Evolutionary conservation across 2,888 invertebrate genomes (phyloP), one percentile per base, ranked within the genome.

Genomic region (Drosophila putrida): DNA sequence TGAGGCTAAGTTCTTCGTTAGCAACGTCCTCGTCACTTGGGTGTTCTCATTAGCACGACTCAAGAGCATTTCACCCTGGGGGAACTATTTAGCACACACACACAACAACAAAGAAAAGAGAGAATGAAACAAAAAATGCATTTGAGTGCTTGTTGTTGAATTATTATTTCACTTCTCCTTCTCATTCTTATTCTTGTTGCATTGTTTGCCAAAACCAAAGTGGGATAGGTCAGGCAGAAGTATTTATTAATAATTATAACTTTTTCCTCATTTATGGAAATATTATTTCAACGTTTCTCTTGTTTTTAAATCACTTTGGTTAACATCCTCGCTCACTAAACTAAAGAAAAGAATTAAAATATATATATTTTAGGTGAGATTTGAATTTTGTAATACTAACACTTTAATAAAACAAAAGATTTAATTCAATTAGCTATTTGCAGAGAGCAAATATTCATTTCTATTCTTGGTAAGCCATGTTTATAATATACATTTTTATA

Each of bases 1-100:
- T n/a, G 35, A n/a, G 33, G 51, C 55, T 33, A 59, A 44, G 68
- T 72, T 66, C 67, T 68, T 65, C 73, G 64, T 75, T 70, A 68
- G 69, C 53, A 10, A 67, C 78, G 74, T 78, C 44, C 60, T 69
- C 61, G 75, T 63, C 71, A 71, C 82, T 71, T 75, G 86, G 87
- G 77, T 78, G 78, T 82, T 79, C 90, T 90, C 90, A 90, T 90
- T 90, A 90, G 90, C 90, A 90, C 86, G 75, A 71, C 86, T 90
- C 88, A 82, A 90, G 90, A 86, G 89, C 78, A 80, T 85, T 87
- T 77, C 43, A 78, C 89, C 90, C 90, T 72, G 69, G 71, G 90
- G 90, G 81, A 90, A 90, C 90, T 90, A 90, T 90, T 90, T 85
- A 88, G 80, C 88, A 75, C 77, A 71, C 31, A 71, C 31, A 31